A percentile compares a stretch with the other conserved stretches of the same genome.
phyloP scores from a whole-genome alignment of 2,888 invertebrate species.

The Cordilura impudica region DNA sequence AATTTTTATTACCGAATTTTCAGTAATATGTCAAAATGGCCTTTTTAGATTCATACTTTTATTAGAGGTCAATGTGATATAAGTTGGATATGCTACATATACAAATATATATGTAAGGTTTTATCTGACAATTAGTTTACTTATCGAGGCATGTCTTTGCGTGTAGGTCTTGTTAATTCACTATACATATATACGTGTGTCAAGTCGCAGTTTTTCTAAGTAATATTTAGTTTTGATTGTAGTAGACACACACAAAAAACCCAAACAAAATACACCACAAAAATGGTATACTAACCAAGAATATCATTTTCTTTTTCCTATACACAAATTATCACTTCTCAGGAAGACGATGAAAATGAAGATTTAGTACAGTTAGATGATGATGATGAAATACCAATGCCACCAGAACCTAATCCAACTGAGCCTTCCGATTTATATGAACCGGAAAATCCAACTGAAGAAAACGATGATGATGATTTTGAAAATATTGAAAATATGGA shows the following conservation, averaged over 20 bases:
- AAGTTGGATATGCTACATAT: no score
- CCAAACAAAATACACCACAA: slow-evolving; percentile 51
- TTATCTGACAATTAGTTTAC: no score
- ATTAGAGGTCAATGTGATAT: no score
- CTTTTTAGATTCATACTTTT: no score
- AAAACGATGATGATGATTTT: slow-evolving; percentile 64
- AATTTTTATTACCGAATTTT: no score
- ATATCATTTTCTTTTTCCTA: slow-evolving; percentile 78
- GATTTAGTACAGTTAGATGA: slow-evolving; percentile 78
- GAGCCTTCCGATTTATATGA: slow-evolving; percentile 72
- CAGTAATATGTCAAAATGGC: no score
- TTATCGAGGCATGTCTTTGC: neutral
- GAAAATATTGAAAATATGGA: slow-evolving; percentile 47
- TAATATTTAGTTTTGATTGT: slow-evolving; percentile 54
- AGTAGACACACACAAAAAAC: slow-evolving; percentile 53
- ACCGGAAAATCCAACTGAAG: slow-evolving; percentile 76
- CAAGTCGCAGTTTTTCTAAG: neutral
- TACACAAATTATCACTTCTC: slow-evolving; percentile 77
- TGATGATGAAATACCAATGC: slow-evolving; percentile 76
- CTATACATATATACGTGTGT: neutral
- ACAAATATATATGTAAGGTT: no score
- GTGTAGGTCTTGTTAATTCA: neutral
- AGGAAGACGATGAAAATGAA: slow-evolving; percentile 79
- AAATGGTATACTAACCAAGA: slow-evolving; percentile 79
- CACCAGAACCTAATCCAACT: slow-evolving; percentile 69